Evolutionary conservation across 2,113 vertebrate species (phyloP).

Genomic region (Lanius collurio): DNA sequence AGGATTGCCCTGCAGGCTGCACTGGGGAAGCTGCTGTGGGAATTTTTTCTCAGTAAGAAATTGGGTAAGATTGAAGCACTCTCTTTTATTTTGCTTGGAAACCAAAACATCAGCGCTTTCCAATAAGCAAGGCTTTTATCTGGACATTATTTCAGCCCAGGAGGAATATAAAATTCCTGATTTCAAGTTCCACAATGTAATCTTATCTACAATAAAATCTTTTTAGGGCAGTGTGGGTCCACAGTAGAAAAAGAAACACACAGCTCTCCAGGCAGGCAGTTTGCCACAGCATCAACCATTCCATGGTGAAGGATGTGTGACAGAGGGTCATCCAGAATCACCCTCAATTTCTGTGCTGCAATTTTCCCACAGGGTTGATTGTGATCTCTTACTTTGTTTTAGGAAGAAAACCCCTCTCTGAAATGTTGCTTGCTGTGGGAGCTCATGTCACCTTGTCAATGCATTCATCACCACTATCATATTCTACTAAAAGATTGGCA

Average conservation of each 20-base stretch:
- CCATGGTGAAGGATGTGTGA: not conserved
- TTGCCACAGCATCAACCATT: not conserved
- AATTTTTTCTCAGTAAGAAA: not conserved
- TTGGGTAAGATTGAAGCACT: not conserved
- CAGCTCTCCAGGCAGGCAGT: not conserved
- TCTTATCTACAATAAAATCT: not conserved
- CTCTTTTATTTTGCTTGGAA: not conserved
- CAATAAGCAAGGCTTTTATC: not conserved
- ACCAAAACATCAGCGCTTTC: not conserved
- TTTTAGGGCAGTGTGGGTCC: not conserved
- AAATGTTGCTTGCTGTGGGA: not conserved
- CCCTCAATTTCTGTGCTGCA: not conserved
- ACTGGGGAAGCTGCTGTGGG: not conserved
- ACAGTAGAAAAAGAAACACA: not conserved
- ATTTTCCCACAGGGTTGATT: not conserved
- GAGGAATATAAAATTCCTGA: not conserved
- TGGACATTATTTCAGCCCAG: not conserved
- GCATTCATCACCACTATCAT: slow-evolving; percentile 64
- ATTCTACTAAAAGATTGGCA: slow-evolving; percentile 55
- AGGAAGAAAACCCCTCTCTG: slow-evolving; percentile 20
- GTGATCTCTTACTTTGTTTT: not conserved
- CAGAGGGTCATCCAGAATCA: not conserved
- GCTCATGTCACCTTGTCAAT: slow-evolving; percentile 28
- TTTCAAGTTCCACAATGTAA: not conserved
- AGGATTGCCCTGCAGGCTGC: rapidly evolving